Conservation (phyloP, 2,888 invertebrate genomes). For the Galeruca laticollis region DNA sequence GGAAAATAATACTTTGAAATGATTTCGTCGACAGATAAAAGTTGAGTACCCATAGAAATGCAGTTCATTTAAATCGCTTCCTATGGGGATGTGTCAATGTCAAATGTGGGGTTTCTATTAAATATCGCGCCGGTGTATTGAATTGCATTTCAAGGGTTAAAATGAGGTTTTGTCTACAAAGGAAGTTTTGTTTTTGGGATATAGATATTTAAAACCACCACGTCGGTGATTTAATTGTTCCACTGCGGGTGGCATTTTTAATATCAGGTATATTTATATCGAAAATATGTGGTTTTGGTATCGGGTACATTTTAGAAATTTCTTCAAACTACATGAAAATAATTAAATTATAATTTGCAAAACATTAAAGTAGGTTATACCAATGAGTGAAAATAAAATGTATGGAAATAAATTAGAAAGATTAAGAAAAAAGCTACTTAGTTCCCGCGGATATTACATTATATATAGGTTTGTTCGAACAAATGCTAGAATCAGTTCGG, state of each 20-base stretch:
- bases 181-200: slow-evolving; percentile 3
- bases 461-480: too few relatives aligned
- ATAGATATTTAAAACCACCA: slow-evolving; percentile 6
- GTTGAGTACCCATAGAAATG: slow-evolving; percentile 40
- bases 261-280: too few relatives aligned
- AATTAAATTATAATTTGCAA: too few relatives aligned
- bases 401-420: too few relatives aligned
- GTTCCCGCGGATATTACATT: too few relatives aligned
- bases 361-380: too few relatives aligned
- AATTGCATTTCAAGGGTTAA: slow-evolving; percentile 2
- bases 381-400: too few relatives aligned
- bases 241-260: not conserved
- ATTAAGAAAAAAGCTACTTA: too few relatives aligned
- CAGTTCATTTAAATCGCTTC: slow-evolving; percentile 13
- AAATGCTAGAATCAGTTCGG: too few relatives aligned
- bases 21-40: slow-evolving; percentile 51
- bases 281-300: too few relatives aligned
- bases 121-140: not conserved
- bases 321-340: too few relatives aligned
- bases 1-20: slow-evolving; percentile 39
- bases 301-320: too few relatives aligned
- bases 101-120: slow-evolving; percentile 18
- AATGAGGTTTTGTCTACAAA: slow-evolving; percentile 2
- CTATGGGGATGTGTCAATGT: slow-evolving; percentile 17
- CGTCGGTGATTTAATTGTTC: not conserved